These are phyloP conservation scores for Holocentrus rufus DNA, from an alignment of 2,797 vertebrate species.

Conservation along the genomic window DNA sequence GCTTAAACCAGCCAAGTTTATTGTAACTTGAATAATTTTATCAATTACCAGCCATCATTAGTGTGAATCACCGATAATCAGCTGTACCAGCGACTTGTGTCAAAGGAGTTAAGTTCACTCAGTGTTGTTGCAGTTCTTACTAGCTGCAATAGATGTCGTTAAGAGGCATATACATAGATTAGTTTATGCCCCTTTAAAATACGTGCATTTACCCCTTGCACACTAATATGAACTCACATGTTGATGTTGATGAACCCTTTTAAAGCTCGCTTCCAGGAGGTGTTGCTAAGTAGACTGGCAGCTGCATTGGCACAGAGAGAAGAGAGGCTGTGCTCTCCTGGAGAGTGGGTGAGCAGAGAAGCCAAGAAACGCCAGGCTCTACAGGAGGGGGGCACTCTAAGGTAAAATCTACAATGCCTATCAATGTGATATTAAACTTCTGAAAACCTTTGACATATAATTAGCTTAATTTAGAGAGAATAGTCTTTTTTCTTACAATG, in stretches of 20 bases:
- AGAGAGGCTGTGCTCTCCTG: conserved; percentile 49
- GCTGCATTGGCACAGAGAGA: conserved; percentile 69
- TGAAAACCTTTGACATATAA: not conserved
- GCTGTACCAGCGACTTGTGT: too few species aligned
- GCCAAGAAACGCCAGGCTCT: conserved; percentile 78
- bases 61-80: too few species aligned
- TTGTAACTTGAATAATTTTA: too few species aligned
- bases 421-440: not conserved
- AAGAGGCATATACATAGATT: too few species aligned
- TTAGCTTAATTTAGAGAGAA: not conserved
- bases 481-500: not conserved
- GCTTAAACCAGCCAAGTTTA: not conserved
- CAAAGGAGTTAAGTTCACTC: too few species aligned
- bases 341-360: conserved; percentile 78
- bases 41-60: too few species aligned
- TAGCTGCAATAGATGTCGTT: too few species aligned
- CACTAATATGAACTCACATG: not conserved
- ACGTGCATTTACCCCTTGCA: too few species aligned
- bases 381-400: conserved; percentile 82
- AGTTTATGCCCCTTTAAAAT: too few species aligned
- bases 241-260: not conserved
- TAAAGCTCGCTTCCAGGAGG: conserved; percentile 74
- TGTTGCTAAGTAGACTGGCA: conserved; percentile 69
- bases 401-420: conserved; percentile 61
- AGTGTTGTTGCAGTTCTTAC: too few species aligned